A percentile compares a stretch with the other conserved stretches of the same genome.
Evolutionary conservation across 1,140 invertebrate genomes (phyloP).

Genomic region (Sycophaga agraensis): DNA sequence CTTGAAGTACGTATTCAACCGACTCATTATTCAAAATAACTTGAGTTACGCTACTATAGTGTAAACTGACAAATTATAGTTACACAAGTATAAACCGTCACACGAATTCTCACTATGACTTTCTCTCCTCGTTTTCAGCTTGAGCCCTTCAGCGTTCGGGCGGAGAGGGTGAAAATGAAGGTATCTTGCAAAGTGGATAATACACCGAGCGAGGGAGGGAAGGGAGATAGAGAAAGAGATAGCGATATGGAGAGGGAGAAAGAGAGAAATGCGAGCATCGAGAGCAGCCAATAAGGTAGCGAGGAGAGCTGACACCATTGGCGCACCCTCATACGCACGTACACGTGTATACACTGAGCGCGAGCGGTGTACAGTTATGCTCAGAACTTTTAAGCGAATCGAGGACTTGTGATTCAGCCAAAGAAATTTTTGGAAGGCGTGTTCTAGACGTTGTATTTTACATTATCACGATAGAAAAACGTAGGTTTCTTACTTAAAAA

Average conservation of each 20-base stretch:
- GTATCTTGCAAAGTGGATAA: slow-evolving; percentile 16
- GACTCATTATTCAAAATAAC: no score
- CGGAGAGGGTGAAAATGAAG: slow-evolving; percentile 5
- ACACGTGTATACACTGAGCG: neutral
- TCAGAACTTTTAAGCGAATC: no score
- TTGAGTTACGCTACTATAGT: no score
- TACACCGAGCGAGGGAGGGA: neutral
- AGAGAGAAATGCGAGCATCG: neutral
- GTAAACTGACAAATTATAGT: neutral
- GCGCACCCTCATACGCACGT: neutral
- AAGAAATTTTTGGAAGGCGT: no score
- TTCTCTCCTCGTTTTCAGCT: neutral
- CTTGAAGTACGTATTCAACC: no score
- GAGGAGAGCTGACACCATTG: neutral
- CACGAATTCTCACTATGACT: slow-evolving; percentile 3
- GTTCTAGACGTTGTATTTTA: no score
- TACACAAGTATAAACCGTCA: neutral
- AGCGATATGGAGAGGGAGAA: neutral
- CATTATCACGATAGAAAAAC: no score
- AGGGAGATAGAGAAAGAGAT: neutral
- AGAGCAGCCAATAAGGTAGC: slow-evolving; percentile 1
- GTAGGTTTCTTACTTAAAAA: no score
- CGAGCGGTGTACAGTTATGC: no score
- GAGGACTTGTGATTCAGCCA: no score
- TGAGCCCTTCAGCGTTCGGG: neutral